Percentiles rank a stretch among this genome's conserved stretches.
Evolutionary conservation across 1,140 invertebrate species (phyloP).

Genomic region (Aricia agestis): DNA sequence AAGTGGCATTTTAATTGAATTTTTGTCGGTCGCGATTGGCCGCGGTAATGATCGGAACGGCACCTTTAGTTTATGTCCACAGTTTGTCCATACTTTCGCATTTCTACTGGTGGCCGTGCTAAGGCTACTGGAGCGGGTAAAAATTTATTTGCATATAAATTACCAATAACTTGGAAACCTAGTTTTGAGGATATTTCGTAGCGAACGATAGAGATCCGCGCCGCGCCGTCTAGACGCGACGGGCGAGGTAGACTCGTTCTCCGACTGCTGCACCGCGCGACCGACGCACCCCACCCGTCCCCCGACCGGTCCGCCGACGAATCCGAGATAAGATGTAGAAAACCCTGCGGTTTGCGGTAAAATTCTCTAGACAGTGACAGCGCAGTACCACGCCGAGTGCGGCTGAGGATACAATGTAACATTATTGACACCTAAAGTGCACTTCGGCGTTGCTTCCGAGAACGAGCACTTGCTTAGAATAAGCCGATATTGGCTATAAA

Average conservation of each 20-base stretch:
- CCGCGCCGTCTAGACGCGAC: slow-evolving; percentile 69
- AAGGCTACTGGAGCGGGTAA: background rate
- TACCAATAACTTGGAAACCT: slow-evolving; percentile 1
- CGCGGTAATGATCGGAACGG: too few species aligned
- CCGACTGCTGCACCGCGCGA: slow-evolving; percentile 39
- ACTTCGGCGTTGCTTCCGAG: slow-evolving; percentile 13
- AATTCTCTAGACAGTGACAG: slow-evolving; percentile 36
- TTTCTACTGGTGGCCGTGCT: too few species aligned
- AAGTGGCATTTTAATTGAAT: too few species aligned
- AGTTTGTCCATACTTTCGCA: too few species aligned
- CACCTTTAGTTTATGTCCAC: too few species aligned
- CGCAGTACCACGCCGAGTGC: slow-evolving; percentile 36
- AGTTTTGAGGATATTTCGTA: slow-evolving; percentile 1
- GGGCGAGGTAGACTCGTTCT: slow-evolving; percentile 51
- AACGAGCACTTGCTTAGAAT: slow-evolving; percentile 20
- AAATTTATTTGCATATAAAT: background rate
- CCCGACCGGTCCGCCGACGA: slow-evolving; percentile 46
- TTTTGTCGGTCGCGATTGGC: too few species aligned
- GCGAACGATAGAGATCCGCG: slow-evolving; percentile 44
- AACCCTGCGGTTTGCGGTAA: slow-evolving; percentile 2
- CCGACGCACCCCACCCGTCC: slow-evolving; percentile 27
- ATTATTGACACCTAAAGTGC: slow-evolving; percentile 35
- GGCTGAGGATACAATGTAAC: slow-evolving; percentile 28
- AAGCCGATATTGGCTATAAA: slow-evolving; percentile 16
- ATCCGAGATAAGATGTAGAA: slow-evolving; percentile 34